These are phyloP conservation scores for Mormoops blainvillei DNA, from an alignment of 2,113 vertebrate species.

Conservation along the genomic window DNA sequence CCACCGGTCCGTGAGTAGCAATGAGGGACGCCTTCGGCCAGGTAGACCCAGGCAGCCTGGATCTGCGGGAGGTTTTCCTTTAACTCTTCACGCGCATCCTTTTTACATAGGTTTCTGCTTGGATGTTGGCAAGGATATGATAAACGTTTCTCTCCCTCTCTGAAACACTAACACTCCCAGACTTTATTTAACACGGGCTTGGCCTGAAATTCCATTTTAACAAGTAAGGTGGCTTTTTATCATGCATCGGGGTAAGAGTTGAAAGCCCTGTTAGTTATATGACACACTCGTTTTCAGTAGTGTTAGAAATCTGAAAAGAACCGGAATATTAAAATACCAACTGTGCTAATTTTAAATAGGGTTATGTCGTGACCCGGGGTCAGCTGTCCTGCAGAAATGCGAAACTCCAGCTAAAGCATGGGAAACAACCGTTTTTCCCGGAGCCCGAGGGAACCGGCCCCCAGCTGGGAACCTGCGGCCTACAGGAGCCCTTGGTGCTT, in stretches of 20 bases:
- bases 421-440: neutral
- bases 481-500: neutral
- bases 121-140: neutral
- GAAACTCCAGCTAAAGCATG: neutral
- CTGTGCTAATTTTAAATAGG: neutral
- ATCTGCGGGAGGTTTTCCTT: neutral
- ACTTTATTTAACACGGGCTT: neutral
- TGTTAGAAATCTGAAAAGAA: neutral
- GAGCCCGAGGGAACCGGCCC: neutral
- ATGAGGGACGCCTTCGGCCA: too few species aligned
- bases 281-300: neutral
- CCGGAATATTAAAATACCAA: neutral
- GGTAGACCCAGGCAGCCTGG: neutral
- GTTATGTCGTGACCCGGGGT: accelerated
- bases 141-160: neutral
- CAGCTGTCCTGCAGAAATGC: neutral
- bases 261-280: neutral
- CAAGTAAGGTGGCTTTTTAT: neutral
- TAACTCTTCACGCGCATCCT: neutral
- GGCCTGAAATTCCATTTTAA: neutral
- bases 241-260: neutral
- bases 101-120: neutral
- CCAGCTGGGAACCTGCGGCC: neutral
- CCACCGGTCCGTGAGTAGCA: accelerated
- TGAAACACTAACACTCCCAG: neutral